phyloP scores from a whole-genome alignment of 2,797 vertebrate genomes.

The Schizopygopsis pylzovi region DNA sequence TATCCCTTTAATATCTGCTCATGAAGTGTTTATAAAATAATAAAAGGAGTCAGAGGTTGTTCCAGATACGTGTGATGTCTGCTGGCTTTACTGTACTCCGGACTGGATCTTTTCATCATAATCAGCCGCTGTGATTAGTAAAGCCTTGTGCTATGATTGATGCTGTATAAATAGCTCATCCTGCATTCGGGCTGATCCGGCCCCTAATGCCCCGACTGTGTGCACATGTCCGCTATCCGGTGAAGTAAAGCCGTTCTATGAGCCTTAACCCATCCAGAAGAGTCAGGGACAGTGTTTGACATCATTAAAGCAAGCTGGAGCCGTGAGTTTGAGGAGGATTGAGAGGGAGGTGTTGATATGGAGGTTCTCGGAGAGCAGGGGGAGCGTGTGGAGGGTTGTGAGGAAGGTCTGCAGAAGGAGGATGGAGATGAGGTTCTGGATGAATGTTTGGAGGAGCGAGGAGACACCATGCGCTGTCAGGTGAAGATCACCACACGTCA shows the following conservation, averaged over 20 bases:
- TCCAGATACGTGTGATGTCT: conserved; percentile 14
- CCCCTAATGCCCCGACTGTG: conserved; percentile 73
- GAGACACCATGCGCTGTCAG: conserved; percentile 88
- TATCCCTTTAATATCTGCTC: background rate
- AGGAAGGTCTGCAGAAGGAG: conserved; percentile 55
- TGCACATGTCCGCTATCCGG: conserved; percentile 82
- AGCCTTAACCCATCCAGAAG: conserved; percentile 6
- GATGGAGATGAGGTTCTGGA: conserved; percentile 50
- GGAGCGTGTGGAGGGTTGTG: conserved; percentile 59
- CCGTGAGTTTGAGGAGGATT: conserved; percentile 44
- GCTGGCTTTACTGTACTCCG: conserved; percentile 51
- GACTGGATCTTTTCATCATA: conserved; percentile 48
- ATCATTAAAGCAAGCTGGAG: conserved; percentile 42
- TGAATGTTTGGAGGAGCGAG: conserved; percentile 58
- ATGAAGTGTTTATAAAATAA: background rate
- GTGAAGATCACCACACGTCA: conserved; percentile 92
- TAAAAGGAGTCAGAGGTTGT: background rate
- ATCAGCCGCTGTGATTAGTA: conserved; percentile 66
- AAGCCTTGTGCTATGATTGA: conserved; percentile 57
- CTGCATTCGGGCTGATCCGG: conserved; percentile 67
- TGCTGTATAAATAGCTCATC: conserved; percentile 69
- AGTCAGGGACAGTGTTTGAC: conserved; percentile 9
- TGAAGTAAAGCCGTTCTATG: conserved; percentile 30
- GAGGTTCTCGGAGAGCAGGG: conserved; percentile 25
- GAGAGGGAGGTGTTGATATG: conserved; percentile 25